Percentiles rank a stretch among this genome's conserved stretches.
phyloP scores from a whole-genome alignment of 2,797 vertebrate genomes.

The Gastrophryne carolinensis region DNA sequence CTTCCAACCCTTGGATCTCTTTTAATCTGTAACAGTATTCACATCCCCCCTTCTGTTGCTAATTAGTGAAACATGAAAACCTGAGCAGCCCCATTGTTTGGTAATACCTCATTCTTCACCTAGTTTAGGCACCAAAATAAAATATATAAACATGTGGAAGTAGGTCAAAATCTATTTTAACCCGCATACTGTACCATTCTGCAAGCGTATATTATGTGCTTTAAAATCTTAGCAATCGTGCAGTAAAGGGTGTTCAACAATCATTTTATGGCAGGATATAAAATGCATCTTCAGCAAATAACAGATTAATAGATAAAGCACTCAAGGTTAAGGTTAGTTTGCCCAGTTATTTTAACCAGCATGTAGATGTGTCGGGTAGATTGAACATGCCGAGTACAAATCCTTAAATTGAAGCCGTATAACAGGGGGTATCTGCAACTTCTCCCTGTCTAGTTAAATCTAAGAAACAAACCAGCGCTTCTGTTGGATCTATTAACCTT shows the following conservation, averaged over 20 bases:
- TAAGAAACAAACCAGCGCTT: no score
- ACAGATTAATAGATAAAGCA: slow-evolving; percentile 3
- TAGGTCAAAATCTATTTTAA: slow-evolving; percentile 46
- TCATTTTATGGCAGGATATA: neutral
- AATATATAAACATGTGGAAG: slow-evolving; percentile 14
- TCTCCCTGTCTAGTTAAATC: no score
- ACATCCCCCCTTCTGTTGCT: neutral
- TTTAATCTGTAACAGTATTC: neutral
- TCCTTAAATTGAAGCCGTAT: no score
- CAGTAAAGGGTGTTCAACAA: neutral
- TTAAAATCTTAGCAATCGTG: neutral
- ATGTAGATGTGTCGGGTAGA: no score
- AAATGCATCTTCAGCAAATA: slow-evolving; percentile 1
- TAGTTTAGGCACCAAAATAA: slow-evolving; percentile 20
- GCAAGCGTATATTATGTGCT: no score
- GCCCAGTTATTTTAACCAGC: no score
- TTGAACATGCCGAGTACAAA: no score
- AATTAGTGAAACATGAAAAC: slow-evolving; percentile 36
- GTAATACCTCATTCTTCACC: neutral
- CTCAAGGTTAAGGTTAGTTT: no score
- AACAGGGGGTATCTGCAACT: no score
- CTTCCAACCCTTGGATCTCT: neutral
- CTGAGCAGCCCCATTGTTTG: neutral
- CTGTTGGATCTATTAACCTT: no score
- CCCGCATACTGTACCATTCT: neutral